Evolutionary conservation across 2,113 vertebrate genomes (phyloP), one percentile per base, ranked within the genome.

Genomic region (Lynx canadensis): DNA sequence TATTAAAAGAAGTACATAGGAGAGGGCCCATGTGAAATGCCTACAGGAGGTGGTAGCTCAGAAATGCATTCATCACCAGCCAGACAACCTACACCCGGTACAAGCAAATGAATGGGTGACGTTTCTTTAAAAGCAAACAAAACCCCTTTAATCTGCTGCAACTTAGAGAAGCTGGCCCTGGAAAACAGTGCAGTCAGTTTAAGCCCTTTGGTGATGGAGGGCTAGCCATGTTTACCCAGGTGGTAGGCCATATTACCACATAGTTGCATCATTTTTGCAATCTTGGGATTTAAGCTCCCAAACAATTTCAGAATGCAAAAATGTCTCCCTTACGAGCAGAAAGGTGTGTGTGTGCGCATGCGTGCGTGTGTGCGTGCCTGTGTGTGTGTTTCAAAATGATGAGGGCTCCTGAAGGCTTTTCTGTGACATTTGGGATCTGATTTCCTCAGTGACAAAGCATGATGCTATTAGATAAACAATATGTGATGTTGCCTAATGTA

Each of bases 251-350:
- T 94, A 31, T 97, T 98, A 68, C 97, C 55, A 68, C 18, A 45
- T 25, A 65, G 31, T 98, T 97, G 93, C 93, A 96, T 98, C 94
- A 97, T 94, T 97, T 96, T 96, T 94, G 63, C 60, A 97, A 65
- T 85, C 80, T 93, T 97, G 96, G 93, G 84, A 96, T 97, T 96
- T 98, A 97, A 95, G 74, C 52, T 97, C 80, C 52, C 5, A 66
- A 96, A 81, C 41, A 82, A 41, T 95, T 98, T 98, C 74, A 81
- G 86, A 94, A 80, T 52, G 71, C 25, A 93, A 71, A 95, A 69
- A 94, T 98, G 76, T 95, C 63, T 97, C 60, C 66, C 52, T 11
- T 45, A 84, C 50, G 81, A 93, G 89, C 55, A 95, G 85, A 92
- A 97, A 85, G 41, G 21, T 0, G 65, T 65, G 45, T 48, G 36